Conservation (phyloP, 2,113 vertebrate genomes). For the Misgurnus anguillicaudatus region DNA sequence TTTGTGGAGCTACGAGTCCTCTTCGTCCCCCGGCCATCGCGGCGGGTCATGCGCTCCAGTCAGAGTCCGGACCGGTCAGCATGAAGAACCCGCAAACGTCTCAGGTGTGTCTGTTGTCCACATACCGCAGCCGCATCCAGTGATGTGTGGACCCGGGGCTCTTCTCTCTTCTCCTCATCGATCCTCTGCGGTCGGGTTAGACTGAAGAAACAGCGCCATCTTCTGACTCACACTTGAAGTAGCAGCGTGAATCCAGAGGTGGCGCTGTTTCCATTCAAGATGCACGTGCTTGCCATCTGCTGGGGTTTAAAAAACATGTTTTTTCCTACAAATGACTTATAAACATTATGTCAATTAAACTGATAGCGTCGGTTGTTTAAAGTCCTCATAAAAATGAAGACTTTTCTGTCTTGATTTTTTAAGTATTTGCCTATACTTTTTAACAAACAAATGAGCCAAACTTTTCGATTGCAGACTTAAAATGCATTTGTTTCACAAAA, state of each 20-base stretch:
- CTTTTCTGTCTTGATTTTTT: no score
- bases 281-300: neutral
- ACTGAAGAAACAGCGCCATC: slow-evolving; percentile 22
- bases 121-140: slow-evolving; percentile 37
- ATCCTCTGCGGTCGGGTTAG: neutral
- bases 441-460: no score
- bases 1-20: slow-evolving; percentile 95
- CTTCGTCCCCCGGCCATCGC: slow-evolving; percentile 91
- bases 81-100: slow-evolving; percentile 22
- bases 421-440: no score
- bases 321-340: no score
- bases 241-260: slow-evolving; percentile 4
- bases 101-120: slow-evolving; percentile 29
- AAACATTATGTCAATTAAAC: no score
- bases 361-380: no score
- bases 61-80: slow-evolving; percentile 17
- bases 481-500: no score
- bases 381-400: no score
- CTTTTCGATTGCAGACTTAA: no score
- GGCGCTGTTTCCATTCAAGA: neutral
- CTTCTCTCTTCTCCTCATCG: slow-evolving; percentile 9
- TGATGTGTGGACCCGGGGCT: slow-evolving; percentile 27
- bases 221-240: neutral
- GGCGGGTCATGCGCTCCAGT: slow-evolving; percentile 42
- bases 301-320: neutral